phyloP scores from a whole-genome alignment of 2,797 vertebrate species.

The Melopsittacus undulatus region DNA sequence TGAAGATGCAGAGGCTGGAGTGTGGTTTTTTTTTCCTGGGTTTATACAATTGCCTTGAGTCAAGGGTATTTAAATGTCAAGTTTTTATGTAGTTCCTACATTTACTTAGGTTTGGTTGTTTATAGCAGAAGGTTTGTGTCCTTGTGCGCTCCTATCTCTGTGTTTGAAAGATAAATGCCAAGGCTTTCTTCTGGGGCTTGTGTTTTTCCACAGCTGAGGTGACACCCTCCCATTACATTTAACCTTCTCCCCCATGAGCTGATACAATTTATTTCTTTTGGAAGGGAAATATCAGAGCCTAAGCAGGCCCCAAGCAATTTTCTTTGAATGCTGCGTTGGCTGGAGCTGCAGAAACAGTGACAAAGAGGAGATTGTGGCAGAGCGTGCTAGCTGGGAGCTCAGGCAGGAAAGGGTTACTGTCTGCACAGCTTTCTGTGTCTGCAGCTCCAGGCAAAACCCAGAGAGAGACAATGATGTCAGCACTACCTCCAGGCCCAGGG shows the following conservation, averaged over 20 bases:
- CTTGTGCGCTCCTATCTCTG: slow-evolving; percentile 24
- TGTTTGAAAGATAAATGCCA: slow-evolving; percentile 52
- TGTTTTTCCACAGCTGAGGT: slow-evolving; percentile 12
- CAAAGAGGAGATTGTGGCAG: background rate
- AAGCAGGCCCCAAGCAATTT: background rate
- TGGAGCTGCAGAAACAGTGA: background rate
- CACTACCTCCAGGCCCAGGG: slow-evolving; percentile 79
- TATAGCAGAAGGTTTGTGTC: slow-evolving; percentile 20
- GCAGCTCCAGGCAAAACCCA: slow-evolving; percentile 75
- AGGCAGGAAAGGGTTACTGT: slow-evolving; percentile 74
- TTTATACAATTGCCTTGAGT: background rate
- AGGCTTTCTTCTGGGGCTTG: slow-evolving; percentile 18
- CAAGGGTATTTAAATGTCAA: slow-evolving; percentile 42
- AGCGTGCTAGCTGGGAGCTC: background rate
- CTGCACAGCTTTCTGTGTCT: slow-evolving; percentile 72
- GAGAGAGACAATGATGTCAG: slow-evolving; percentile 83
- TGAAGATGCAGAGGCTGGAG: background rate
- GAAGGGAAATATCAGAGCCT: slow-evolving; percentile 13
- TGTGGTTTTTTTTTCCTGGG: background rate
- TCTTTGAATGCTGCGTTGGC: background rate
- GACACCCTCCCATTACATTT: background rate
- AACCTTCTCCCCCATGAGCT: background rate
- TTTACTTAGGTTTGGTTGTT: slow-evolving; percentile 18
- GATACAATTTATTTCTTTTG: slow-evolving; percentile 39
- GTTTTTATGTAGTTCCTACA: slow-evolving; percentile 24